These are phyloP conservation scores for Hycleus phaleratus DNA, from an alignment of 1,140 invertebrate genomes.

Conservation along the genomic window DNA sequence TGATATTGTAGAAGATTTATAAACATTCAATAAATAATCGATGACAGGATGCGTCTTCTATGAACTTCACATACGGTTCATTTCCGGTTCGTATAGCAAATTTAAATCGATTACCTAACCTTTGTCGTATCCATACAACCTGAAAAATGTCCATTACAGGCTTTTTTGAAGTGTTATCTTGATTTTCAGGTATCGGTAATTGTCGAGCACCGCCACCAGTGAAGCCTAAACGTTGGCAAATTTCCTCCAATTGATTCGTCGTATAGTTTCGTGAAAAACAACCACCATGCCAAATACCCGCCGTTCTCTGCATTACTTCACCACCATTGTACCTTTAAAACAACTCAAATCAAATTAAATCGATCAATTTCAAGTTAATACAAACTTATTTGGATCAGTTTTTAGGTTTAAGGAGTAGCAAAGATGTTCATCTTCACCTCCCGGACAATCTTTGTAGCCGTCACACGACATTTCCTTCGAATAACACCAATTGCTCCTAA, in stretches of 20 bases:
- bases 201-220: conserved; percentile 14
- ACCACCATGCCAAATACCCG: conserved; percentile 52
- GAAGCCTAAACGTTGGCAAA: conserved; percentile 42
- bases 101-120: conserved; percentile 16
- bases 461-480: conserved; percentile 65
- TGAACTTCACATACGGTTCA: conserved; percentile 30
- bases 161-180: conserved; percentile 5
- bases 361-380: background rate
- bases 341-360: background rate
- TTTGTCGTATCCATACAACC: conserved; percentile 28
- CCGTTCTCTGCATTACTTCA: conserved; percentile 47
- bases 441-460: conserved; percentile 56
- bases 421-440: conserved; percentile 57
- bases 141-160: conserved; percentile 30
- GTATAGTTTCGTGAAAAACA: conserved; percentile 44
- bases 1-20: conserved; percentile 3
- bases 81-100: conserved; percentile 29
- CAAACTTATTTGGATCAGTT: background rate
- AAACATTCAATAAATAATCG: conserved; percentile 31
- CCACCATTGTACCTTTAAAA: conserved; percentile 43
- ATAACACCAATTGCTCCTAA: conserved; percentile 50
- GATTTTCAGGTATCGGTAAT: conserved; percentile 9
- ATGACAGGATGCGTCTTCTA: conserved; percentile 26
- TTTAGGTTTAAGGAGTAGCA: conserved; percentile 36
- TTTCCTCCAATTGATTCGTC: conserved; percentile 36